Evolutionary conservation across 2,888 invertebrate genomes (phyloP), one percentile per base, ranked within the genome.

Genomic region (Apocheima hispidaria): DNA sequence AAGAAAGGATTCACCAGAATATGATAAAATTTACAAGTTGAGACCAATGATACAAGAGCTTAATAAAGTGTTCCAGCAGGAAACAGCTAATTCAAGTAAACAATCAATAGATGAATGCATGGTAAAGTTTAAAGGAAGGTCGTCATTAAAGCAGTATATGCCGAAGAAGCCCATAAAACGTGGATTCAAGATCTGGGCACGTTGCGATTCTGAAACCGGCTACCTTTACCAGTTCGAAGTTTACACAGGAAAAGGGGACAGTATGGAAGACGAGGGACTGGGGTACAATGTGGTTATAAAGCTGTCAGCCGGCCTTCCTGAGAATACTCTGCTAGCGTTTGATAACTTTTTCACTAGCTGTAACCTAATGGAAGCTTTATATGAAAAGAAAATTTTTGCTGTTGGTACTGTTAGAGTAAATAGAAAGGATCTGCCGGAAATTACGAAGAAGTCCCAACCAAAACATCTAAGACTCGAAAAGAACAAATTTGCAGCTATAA

Each of bases 401-500:
- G 65, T 68, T 16, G 68, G 64, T 9, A 64, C 40, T 4, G 62
- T 68, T n/a, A 55, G 62, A 40, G 23, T n/a, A 12, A 20, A 40
- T 20, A 40, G 40, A 40, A 40, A 9, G 48, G 60, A 61, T 35
- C 51, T 68, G 3, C 60, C 61, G 9, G 38, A 35, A 14, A 59
- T 63, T 2, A 49, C 56, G 35, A 63, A 54, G 58, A 65, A 60
- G 41, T 28, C 33, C 23, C 58, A 65, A 30, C 40, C 40, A 20
- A 40, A 40, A 40, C 18, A 40, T 40, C 67, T 72, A 51, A 68
- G 63, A 73, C 65, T 75, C 28, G 62, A 70, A 49, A 77, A 71
- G 61, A 65, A 75, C 38, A 56, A 74, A 59, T 75, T 78, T 69
- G 55, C 74, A 69, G 72, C 70, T 55, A 40, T 74, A 46, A 72